These are phyloP conservation scores for Xiphorhynchus elegans DNA, from an alignment of 2,113 vertebrate genomes.

Conservation along the genomic window DNA sequence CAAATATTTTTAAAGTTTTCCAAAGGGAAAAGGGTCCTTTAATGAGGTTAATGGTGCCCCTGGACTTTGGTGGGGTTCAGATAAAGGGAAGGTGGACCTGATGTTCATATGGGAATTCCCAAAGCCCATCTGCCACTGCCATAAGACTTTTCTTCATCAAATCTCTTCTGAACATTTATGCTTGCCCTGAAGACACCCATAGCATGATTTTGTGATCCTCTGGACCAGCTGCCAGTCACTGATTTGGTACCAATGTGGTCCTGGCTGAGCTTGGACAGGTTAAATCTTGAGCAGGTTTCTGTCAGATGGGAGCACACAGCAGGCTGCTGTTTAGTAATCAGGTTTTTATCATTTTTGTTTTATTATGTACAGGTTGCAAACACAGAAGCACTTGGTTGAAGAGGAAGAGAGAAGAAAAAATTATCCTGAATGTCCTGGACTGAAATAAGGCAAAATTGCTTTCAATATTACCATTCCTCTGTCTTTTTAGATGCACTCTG, in stretches of 20 bases:
- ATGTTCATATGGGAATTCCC: rapidly evolving
- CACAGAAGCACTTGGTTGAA: neutral
- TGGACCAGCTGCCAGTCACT: too few species aligned
- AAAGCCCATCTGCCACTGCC: neutral
- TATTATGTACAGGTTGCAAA: neutral
- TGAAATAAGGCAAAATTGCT: neutral
- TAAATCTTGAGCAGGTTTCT: neutral
- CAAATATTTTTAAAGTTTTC: neutral
- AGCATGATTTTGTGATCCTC: rapidly evolving
- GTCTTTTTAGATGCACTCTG: rapidly evolving
- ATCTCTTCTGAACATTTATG: neutral
- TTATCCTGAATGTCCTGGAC: neutral
- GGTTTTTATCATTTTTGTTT: too few species aligned
- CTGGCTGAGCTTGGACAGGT: neutral
- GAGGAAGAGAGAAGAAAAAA: neutral
- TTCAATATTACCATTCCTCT: neutral
- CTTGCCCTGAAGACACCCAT: rapidly evolving
- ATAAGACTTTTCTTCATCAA: neutral
- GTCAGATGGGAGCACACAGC: too few species aligned
- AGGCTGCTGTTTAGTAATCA: neutral
- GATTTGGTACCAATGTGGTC: neutral
- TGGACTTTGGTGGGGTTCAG: neutral
- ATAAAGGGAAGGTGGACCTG: neutral
- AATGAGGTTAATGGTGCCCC: neutral
- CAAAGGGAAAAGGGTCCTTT: neutral